A percentile compares a stretch with the other conserved stretches of the same genome.
Evolutionary conservation across 2,113 vertebrate species (phyloP).

Genomic region (Limnothrissa miodon): DNA sequence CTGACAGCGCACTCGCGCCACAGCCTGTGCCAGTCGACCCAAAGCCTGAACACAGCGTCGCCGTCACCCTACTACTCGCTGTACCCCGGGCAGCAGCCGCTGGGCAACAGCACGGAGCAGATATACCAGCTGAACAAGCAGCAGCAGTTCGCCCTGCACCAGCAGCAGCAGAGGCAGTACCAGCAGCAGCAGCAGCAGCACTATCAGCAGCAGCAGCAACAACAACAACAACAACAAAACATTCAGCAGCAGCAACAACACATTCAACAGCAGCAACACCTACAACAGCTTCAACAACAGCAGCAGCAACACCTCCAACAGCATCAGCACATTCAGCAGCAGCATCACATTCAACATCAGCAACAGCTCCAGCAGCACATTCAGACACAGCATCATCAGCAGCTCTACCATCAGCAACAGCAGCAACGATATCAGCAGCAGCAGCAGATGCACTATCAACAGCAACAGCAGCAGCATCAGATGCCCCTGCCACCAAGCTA

Average conservation of each 20-base stretch:
- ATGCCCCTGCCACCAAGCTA: not conserved
- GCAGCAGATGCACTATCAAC: slow-evolving; percentile 28
- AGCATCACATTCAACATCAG: slow-evolving; percentile 18
- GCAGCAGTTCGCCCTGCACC: slow-evolving; percentile 45
- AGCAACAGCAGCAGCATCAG: slow-evolving; percentile 16
- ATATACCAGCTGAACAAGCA: slow-evolving; percentile 49
- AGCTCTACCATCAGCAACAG: slow-evolving; percentile 33
- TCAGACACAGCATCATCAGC: slow-evolving; percentile 20
- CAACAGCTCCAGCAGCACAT: slow-evolving; percentile 30
- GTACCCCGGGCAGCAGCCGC: slow-evolving; percentile 70
- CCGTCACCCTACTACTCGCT: slow-evolving; percentile 72
- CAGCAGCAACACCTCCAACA: slow-evolving; percentile 44
- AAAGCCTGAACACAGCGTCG: slow-evolving; percentile 69
- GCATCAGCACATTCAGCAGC: slow-evolving; percentile 7
- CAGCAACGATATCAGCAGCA: slow-evolving; percentile 30
- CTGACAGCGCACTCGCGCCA: slow-evolving; percentile 57
- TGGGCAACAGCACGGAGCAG: slow-evolving; percentile 46
- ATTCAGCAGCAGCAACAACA: slow-evolving; percentile 42
- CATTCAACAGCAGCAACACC: slow-evolving; percentile 2
- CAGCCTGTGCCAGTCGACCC: slow-evolving; percentile 68
- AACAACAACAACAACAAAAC: slow-evolving; percentile 31
- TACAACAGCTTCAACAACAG: slow-evolving; percentile 44
- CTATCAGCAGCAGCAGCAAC: slow-evolving; percentile 34
- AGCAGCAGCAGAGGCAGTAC: slow-evolving; percentile 48
- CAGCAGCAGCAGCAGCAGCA: slow-evolving; percentile 31